Evolutionary conservation across 2,888 invertebrate genomes (phyloP), one percentile per base, ranked within the genome.

Genomic region (Antheraea assamensis): DNA sequence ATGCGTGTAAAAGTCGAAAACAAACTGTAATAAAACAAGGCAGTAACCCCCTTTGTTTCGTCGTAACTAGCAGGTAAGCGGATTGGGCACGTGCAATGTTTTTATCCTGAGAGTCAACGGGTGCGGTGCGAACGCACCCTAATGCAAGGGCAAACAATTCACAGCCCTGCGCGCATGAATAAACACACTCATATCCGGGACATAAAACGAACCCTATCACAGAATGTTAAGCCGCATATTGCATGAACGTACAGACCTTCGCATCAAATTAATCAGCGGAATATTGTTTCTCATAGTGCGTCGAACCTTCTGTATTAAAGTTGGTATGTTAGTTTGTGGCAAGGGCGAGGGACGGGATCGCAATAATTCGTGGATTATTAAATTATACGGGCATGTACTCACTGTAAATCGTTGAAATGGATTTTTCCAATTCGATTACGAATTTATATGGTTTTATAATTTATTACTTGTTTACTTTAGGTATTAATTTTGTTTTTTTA

Each of bases 301-400:
- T 27, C 73, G 72, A 71, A 73, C 74, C 71, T 74, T 74, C 74
- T 74, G 74, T 71, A 70, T 72, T 58, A 68, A 72, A 71, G 66
- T 71, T 64, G 52, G 74, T 72, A 64, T 64, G 55, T 71, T 74
- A 71, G 71, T 74, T 74, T 72, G 71, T 68, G 74, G 71, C 68
- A 71, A 71, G 71, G 74, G 79, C 85, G 85, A 79, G 82, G 84
- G 82, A 87, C 82, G 86, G 86, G 85, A 85, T 91, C 88, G 88
- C 89, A 90, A 93, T 92, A 92, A 90, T 89, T 88, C 90, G 85
- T 85, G 88, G 89, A 91, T 93, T 92, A 93, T 93, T 92, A 90
- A 91, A 92, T 93, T 92, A 92, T 89, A 91, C 91, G 87, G 83
- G 86, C 86, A 85, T 84, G 87, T 87, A 83, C 30, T 64, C 30